These are phyloP conservation scores for Endomychus coccineus DNA, from an alignment of 2,888 invertebrate species.

Conservation along the genomic window DNA sequence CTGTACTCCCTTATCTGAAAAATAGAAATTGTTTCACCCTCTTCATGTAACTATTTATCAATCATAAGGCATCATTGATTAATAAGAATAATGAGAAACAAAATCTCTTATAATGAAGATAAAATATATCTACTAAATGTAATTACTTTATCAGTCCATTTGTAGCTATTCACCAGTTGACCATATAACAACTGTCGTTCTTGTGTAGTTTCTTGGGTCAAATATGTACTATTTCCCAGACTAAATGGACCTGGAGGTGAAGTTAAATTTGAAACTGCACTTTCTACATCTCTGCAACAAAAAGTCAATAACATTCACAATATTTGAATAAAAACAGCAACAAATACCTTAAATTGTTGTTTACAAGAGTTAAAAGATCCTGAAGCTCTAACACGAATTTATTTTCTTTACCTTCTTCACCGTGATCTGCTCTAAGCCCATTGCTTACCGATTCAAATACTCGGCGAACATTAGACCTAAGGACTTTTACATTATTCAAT, in stretches of 20 bases:
- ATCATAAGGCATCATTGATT: too few relatives aligned
- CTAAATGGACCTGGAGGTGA: slow-evolving; percentile 76
- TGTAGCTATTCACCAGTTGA: slow-evolving; percentile 81
- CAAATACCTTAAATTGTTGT: slow-evolving; percentile 63
- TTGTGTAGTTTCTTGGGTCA: slow-evolving; percentile 86
- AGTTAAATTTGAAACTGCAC: slow-evolving; percentile 61
- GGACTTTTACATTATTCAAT: slow-evolving; percentile 64
- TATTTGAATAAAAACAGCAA: slow-evolving; percentile 7
- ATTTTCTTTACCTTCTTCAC: slow-evolving; percentile 70
- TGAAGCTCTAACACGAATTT: slow-evolving; percentile 71
- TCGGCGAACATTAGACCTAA: slow-evolving; percentile 76
- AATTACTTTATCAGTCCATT: slow-evolving; percentile 85
- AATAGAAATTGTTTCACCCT: too few relatives aligned
- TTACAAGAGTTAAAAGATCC: slow-evolving; percentile 71
- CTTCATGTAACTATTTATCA: too few relatives aligned
- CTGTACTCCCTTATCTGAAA: slow-evolving; percentile 74
- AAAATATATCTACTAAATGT: too few relatives aligned
- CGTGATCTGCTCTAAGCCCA: slow-evolving; percentile 70
- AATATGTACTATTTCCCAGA: slow-evolving; percentile 75
- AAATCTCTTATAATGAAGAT: too few relatives aligned
- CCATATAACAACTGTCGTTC: slow-evolving; percentile 84
- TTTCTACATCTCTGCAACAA: slow-evolving; percentile 75
- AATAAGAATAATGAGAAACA: too few relatives aligned
- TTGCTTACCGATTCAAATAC: slow-evolving; percentile 81
- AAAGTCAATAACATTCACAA: slow-evolving; percentile 10